These are phyloP conservation scores for Lordiphosa fenestrarum DNA, from an alignment of 2,888 invertebrate species.

Conservation along the genomic window DNA sequence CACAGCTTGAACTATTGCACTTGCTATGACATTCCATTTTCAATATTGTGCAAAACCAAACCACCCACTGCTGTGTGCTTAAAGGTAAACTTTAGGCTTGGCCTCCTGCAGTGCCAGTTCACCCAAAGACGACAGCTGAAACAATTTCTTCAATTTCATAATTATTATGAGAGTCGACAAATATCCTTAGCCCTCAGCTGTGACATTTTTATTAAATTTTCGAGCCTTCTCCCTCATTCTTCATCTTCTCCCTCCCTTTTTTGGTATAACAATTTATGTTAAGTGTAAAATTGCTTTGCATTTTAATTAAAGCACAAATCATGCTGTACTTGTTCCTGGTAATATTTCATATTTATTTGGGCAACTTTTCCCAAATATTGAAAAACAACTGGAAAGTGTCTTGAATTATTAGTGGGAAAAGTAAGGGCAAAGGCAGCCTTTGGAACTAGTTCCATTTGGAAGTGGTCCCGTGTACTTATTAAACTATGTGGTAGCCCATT, in stretches of 20 bases:
- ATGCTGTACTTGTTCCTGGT: slow-evolving; percentile 10
- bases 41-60: neutral
- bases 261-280: slow-evolving; percentile 29
- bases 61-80: slow-evolving; percentile 13
- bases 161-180: slow-evolving; percentile 41
- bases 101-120: slow-evolving; percentile 22
- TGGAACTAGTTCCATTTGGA: no score
- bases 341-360: slow-evolving; percentile 29
- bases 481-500: no score
- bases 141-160: slow-evolving; percentile 42
- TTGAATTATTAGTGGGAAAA: slow-evolving; percentile 24
- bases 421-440: no score
- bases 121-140: slow-evolving; percentile 29
- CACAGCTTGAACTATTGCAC: no score
- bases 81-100: slow-evolving; percentile 15
- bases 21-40: no score
- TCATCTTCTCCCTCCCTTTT: slow-evolving; percentile 4
- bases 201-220: slow-evolving; percentile 49
- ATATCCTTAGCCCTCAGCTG: slow-evolving; percentile 29
- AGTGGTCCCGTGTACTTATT: no score
- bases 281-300: slow-evolving; percentile 17
- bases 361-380: slow-evolving; percentile 7
- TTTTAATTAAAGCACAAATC: slow-evolving; percentile 44
- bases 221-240: neutral
- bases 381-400: neutral